These are phyloP conservation scores for Elgaria multicarinata DNA, from an alignment of 2,113 vertebrate genomes.

Conservation along the genomic window DNA sequence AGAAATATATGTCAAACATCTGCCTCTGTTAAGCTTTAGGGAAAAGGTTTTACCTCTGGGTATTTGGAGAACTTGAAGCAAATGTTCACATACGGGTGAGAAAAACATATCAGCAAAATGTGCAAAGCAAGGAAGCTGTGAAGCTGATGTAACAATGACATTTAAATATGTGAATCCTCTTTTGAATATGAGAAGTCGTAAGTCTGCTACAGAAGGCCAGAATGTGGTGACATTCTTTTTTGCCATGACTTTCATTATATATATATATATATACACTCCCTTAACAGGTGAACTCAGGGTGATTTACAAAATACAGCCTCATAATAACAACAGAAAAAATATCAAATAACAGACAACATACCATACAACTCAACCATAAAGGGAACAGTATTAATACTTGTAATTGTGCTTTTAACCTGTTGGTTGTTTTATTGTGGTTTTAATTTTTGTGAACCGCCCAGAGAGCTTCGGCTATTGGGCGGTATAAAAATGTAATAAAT, in stretches of 20 bases:
- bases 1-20: constrained; percentile 47
- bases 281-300: background rate
- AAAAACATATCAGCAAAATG: constrained; percentile 11
- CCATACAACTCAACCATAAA: too few relatives aligned
- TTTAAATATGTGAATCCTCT: background rate
- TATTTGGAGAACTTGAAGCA: constrained; percentile 29
- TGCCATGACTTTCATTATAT: background rate
- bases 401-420: too few relatives aligned
- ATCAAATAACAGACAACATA: background rate
- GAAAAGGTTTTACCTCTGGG: constrained; percentile 13
- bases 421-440: too few relatives aligned
- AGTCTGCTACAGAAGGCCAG: background rate
- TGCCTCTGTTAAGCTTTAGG: constrained; percentile 13
- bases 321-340: too few relatives aligned
- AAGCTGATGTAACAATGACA: background rate
- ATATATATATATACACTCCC: too few relatives aligned
- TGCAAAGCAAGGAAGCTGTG: background rate
- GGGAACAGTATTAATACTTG: background rate
- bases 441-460: too few relatives aligned
- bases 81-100: background rate
- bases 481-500: too few relatives aligned
- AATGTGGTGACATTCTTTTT: background rate
- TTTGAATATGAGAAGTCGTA: background rate
- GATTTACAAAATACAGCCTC: too few relatives aligned
- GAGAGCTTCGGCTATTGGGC: too few relatives aligned